Base-by-base conservation (phyloP, 2,797 vertebrate genomes). In the Salarias fasciatus region DNA sequence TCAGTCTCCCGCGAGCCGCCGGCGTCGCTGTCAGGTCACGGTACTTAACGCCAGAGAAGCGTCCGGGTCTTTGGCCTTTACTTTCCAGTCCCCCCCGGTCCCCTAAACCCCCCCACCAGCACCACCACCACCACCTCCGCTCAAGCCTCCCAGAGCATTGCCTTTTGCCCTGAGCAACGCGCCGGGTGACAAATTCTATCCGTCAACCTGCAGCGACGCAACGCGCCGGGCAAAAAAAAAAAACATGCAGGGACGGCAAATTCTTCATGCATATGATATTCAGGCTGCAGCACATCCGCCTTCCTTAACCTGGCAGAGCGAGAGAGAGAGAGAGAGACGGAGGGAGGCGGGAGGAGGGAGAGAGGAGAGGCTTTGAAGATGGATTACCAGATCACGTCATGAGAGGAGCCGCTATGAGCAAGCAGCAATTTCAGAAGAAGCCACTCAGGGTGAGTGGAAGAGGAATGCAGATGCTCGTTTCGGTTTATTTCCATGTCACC, bases 261-360 rank as follows among this genome's bases (percentile, higher is more conserved):
- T 89, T 83, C 84, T 79, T 84, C 84, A 86, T 82, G 82, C 79
- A 86, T 82, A 77, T 62, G 64, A 88, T 84, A 79, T 85, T 72
- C 44, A 1, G 48, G 68, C 72, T 75, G 24, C 41, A 37, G 77
- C 67, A 63, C 73, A 80, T 84, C 69, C 75, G 24, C 77, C 80
- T 78, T 75, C 59, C 59, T 81, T 69, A 79, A 80, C 71, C 80
- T 72, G 53, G 65, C 66, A 86, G 75, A 83, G 71, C 0, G 1
- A 11, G 24, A 37, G 49, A 53, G 0, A 4, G 6, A 11, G 12
- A 29, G 6, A 24, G 11, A 9, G 8, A n/a, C n/a, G 8, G 33
- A 24, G 18, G 37, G 24, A 4, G 45, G 29, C 44, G 30, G 6
- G 53, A 56, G 14, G 41, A 14, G 10, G 8, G 6, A 8, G 36